Percentiles rank a stretch among this genome's conserved stretches.
phyloP scores from a whole-genome alignment of 2,113 vertebrate genomes.

The Potamarius usumacintae region DNA sequence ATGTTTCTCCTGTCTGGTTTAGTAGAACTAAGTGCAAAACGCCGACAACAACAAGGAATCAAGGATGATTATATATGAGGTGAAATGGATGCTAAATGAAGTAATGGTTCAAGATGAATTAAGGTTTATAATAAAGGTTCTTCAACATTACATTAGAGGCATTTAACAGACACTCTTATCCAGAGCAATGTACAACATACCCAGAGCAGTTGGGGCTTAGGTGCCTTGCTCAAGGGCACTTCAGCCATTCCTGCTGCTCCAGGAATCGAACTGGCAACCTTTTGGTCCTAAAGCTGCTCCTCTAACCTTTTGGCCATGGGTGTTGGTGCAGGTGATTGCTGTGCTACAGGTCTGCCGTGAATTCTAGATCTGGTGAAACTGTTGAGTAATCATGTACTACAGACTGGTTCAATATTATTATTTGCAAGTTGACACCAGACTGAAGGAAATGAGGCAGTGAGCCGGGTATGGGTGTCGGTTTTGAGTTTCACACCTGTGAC shows the following conservation, averaged over 20 bases:
- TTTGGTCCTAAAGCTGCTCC: no score
- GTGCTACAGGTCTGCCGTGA: background rate
- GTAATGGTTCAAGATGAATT: background rate
- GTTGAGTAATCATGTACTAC: background rate
- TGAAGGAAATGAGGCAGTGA: background rate
- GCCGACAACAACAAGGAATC: background rate
- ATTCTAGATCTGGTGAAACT: background rate
- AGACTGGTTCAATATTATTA: background rate
- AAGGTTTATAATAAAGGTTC: background rate
- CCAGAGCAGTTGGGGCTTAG: no score
- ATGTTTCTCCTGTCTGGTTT: slow-evolving; percentile 32
- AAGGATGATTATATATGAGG: background rate
- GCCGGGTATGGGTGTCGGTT: no score
- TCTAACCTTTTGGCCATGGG: no score
- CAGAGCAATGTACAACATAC: no score
- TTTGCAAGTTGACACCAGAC: background rate
- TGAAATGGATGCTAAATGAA: background rate
- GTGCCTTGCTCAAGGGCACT: no score
- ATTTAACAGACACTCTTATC: no score
- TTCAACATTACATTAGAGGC: background rate
- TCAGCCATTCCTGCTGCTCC: no score
- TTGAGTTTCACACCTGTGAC: background rate
- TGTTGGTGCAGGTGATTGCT: background rate
- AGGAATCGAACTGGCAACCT: no score
- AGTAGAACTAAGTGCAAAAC: background rate